Evolutionary conservation across 2,113 vertebrate species (phyloP), one percentile per base, ranked within the genome.

Genomic region (Motacilla alba): DNA sequence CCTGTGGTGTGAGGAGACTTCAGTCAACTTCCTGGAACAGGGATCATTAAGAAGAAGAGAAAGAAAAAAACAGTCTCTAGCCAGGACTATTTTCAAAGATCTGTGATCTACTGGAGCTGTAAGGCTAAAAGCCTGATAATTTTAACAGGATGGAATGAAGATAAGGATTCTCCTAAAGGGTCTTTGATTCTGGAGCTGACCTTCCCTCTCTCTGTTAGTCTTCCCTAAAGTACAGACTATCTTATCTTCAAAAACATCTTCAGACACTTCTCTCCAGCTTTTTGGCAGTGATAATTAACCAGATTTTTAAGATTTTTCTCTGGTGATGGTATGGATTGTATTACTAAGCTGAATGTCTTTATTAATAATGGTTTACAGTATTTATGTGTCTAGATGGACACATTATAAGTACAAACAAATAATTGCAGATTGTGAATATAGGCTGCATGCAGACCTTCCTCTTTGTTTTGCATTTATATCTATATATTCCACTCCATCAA

Each of bases 211-310:
- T 85, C n/a, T 76, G 3, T 77, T 83, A 83, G 75, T 79, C 56
- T 62, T 77, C 10, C 55, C 28, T 67, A 15, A 28, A 81, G 60
- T 37, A 66, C 46, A 75, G 72, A n/a, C 37, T 68, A 47, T 90
- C 62, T 95, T 89, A 78, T 74, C 79, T 88, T 93, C 47, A 75
- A 90, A 62, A 89, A 59, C 7, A 6, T 77, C 62, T 50, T 80
- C 59, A 74, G 52, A 67, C 16, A 27, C 44, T 92, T 86, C 28
- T 83, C 63, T 50, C 47, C n/a, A 78, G 59, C 11, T 70, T 94
- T 91, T 94, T 89, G 81, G 33, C 63, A 69, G 69, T 27, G 69
- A 67, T 77, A 93, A 81, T 81, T 92, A 91, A 86, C 49, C n/a
- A 93, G 26, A 85, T 80, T 92, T 93, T 86, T 4, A 56, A 83